These are phyloP conservation scores for Melipona bicolor DNA, from an alignment of 2,888 invertebrate genomes.

Conservation along the genomic window DNA sequence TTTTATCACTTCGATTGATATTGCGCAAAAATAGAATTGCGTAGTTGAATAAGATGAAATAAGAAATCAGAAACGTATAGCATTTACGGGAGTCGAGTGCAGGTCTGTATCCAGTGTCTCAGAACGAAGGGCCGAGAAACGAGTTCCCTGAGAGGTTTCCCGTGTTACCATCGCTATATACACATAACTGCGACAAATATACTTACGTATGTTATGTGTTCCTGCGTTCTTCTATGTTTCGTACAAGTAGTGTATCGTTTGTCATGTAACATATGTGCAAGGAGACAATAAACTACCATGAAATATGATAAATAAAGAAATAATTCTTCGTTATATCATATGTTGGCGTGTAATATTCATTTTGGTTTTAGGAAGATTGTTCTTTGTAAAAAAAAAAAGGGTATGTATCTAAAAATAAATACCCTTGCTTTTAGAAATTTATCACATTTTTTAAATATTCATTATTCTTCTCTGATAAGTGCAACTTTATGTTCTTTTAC, in stretches of 20 bases:
- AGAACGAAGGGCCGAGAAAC: conserved; percentile 42
- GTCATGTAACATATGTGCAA: neutral
- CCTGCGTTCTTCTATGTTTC: conserved; percentile 42
- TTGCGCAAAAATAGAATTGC: neutral
- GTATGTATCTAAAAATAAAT: no score
- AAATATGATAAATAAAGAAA: neutral
- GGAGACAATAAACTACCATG: conserved; percentile 2
- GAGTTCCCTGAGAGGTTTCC: conserved; percentile 70
- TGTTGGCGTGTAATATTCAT: neutral
- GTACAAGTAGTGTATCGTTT: conserved; percentile 3
- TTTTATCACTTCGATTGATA: neutral
- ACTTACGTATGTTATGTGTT: neutral
- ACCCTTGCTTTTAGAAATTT: no score
- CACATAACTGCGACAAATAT: conserved; percentile 37
- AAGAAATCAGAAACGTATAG: neutral
- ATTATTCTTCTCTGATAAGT: no score
- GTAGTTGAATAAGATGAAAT: neutral
- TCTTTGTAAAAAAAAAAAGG: no score
- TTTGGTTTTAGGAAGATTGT: no score
- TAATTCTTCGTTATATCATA: neutral
- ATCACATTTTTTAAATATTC: no score
- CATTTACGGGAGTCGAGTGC: conserved; percentile 9
- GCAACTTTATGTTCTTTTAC: no score
- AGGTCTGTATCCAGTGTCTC: conserved; percentile 44
- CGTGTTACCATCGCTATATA: conserved; percentile 63